Conservation (phyloP, 2,113 vertebrate species). For the Craseonycteris thonglongyai region DNA sequence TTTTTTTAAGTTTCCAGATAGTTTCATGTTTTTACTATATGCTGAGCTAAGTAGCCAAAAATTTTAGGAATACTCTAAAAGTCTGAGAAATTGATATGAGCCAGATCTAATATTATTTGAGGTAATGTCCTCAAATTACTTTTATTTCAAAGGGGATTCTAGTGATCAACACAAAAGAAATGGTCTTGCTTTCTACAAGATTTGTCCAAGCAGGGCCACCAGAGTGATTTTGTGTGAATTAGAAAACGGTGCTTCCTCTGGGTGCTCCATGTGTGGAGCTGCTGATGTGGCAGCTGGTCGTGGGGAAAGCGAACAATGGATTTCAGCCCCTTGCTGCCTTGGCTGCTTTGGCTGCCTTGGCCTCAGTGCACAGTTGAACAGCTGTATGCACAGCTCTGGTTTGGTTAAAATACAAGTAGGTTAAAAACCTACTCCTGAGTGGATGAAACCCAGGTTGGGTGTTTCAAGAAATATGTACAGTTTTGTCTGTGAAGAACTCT, state of each 20-base stretch:
- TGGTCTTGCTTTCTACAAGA: neutral
- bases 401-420: neutral
- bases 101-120: neutral
- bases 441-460: neutral
- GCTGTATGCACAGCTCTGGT: neutral
- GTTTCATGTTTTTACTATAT: neutral
- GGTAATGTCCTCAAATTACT: neutral
- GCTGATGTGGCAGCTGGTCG: neutral
- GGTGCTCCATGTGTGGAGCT: neutral
- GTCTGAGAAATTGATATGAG: neutral
- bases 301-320: neutral
- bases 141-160: neutral
- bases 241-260: neutral
- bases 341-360: neutral
- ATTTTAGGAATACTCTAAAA: neutral
- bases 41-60: neutral
- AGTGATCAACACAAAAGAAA: neutral
- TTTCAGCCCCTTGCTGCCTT: neutral
- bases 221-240: neutral
- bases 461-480: neutral
- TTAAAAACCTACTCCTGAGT: neutral
- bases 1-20: neutral
- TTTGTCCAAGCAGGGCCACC: neutral
- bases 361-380: accelerated
- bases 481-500: neutral